Evolutionary conservation across 2,113 vertebrate genomes (phyloP).

Genomic region (Struthio camelus): DNA sequence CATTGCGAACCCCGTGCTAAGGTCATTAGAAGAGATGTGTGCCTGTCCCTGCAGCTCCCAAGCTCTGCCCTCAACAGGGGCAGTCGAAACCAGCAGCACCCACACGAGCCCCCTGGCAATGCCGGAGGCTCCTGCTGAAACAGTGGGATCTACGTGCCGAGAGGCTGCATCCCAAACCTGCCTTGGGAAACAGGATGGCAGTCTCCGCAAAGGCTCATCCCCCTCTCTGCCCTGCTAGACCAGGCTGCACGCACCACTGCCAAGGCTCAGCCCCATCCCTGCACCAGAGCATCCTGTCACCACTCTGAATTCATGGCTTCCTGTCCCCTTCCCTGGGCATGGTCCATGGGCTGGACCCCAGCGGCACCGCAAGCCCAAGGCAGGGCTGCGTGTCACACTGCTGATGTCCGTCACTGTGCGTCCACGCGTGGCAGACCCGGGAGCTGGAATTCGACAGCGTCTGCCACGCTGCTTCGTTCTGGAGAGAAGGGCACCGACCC

Average conservation of each 20-base stretch:
- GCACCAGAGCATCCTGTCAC: no score
- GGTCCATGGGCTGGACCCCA: no score
- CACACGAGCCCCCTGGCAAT: background rate
- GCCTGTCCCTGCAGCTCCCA: background rate
- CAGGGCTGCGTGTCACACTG: background rate
- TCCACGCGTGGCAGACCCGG: background rate
- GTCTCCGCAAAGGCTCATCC: background rate
- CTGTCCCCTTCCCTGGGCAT: background rate
- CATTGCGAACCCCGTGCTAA: fast-evolving
- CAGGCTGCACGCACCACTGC: no score
- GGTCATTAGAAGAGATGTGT: background rate
- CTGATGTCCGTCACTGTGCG: background rate
- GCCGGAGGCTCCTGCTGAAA: background rate
- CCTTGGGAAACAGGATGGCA: fast-evolving
- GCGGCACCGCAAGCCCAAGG: background rate
- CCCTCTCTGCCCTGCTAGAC: no score
- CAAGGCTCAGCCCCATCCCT: no score
- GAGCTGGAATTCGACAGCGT: background rate
- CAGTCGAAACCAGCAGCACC: fast-evolving
- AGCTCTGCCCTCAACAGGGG: background rate
- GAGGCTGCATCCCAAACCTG: background rate
- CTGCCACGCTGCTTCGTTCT: background rate
- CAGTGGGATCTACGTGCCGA: background rate
- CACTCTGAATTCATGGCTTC: background rate
- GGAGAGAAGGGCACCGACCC: background rate